Base-by-base conservation (phyloP, 2,888 invertebrate species). In the Phengaris alcon region DNA sequence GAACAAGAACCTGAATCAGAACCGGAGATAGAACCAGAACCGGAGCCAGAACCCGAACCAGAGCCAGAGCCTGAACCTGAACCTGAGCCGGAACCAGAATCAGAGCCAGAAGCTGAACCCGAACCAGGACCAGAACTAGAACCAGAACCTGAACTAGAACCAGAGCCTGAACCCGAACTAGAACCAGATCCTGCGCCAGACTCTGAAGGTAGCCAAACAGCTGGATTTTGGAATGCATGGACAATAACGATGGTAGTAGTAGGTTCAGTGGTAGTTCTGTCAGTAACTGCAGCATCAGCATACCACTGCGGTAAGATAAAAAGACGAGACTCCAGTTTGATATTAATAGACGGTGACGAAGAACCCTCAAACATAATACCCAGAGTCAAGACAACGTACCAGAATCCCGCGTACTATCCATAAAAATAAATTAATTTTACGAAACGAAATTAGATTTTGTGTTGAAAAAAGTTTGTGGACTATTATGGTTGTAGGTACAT, bases 81-180 rank as follows among this genome's bases (percentile, higher is more conserved):
- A 79, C 83, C 89, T 6, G 87, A 87, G 78, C 82, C 87, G n/a
- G 88, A 93, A 81, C 88, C 94, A 79, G 79, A 89, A 68, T 82
- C 90, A 0, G 77, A 78, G n/a, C 64, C 76, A 1, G 78, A 70
- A 2, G 52, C 64, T 0, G 64, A 75, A 70, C 59, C 75, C 12
- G 68, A 75, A 2, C 51, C 64, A 0, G 52, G 70, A 3, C 64
- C 75, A 0, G 86, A 89, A 78, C 85, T 88, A 0, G 91, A 91
- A 75, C 84, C 93, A 0, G 87, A 88, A 77, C 86, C 90, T 0
- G 90, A 88, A 78, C 88, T 92, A 1, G 85, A 80, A 8, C 78
- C 78, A 0, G 84, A 83, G 72, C 77, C 88, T 0, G 88, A 93
- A 79, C 85, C 91, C 0, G 86, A 84, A 52, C 59, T 84, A 86